Evolutionary conservation across 2,797 vertebrate species (phyloP).

Genomic region (Mormyrops boulengeri): DNA sequence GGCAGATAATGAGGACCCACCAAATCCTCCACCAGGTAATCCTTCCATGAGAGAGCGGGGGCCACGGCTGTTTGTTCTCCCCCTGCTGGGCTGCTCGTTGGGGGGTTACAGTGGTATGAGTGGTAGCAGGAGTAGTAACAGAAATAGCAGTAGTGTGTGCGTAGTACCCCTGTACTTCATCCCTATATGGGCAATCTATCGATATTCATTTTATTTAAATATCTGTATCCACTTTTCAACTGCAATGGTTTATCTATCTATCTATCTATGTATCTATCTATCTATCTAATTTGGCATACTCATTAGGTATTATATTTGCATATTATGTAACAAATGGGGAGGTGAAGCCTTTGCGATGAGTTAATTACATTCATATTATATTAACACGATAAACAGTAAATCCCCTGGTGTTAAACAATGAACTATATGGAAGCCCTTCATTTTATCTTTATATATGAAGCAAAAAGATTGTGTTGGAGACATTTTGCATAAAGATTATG

Average conservation of each 20-base stretch:
- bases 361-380: not conserved
- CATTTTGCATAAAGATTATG: slow-evolving; percentile 13
- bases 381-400: not conserved
- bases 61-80: not conserved
- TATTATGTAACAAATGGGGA: not conserved
- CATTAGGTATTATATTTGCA: not conserved
- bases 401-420: not conserved
- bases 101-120: not conserved
- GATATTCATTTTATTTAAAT: not conserved
- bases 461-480: not conserved
- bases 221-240: not conserved
- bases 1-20: not conserved
- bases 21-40: not conserved
- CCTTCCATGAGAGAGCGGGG: not conserved
- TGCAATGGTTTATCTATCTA: not conserved
- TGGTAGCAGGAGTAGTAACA: not conserved
- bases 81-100: not conserved
- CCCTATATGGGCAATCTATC: not conserved
- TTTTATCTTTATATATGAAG: slow-evolving; percentile 8
- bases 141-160: not conserved
- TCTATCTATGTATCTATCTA: not conserved
- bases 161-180: not conserved
- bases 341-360: not conserved
- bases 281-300: not conserved
- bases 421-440: not conserved